Percentiles rank a stretch among this genome's conserved stretches.
phyloP scores from a whole-genome alignment of 2,797 vertebrate species.

The Cryptoblepharus egeriae region DNA sequence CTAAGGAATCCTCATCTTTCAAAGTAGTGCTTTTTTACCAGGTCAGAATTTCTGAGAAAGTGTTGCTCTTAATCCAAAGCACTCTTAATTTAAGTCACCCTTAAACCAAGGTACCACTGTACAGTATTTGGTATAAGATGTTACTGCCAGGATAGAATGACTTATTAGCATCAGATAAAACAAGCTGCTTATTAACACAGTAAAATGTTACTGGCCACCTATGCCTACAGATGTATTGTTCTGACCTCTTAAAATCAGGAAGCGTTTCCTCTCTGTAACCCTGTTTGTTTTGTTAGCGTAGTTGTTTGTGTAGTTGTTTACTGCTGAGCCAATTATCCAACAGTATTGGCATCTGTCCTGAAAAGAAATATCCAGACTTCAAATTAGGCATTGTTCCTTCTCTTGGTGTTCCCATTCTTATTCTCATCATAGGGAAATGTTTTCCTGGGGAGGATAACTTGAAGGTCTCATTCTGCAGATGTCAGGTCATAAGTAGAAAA shows the following conservation, averaged over 20 bases:
- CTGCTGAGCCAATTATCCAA: background rate
- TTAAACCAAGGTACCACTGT: too few relatives aligned
- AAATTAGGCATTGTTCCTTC: constrained; percentile 24
- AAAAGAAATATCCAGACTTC: background rate
- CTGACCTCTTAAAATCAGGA: constrained; percentile 9
- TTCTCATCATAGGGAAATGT: background rate
- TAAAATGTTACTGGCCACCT: constrained; percentile 3
- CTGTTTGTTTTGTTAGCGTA: background rate
- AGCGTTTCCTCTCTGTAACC: constrained; percentile 33
- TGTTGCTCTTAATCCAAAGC: too few relatives aligned
- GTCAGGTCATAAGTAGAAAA: background rate
- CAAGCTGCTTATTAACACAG: background rate
- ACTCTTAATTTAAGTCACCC: too few relatives aligned
- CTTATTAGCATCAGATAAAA: background rate
- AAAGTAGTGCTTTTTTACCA: too few relatives aligned
- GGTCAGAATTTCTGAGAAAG: too few relatives aligned
- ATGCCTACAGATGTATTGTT: constrained; percentile 8
- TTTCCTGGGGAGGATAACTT: constrained; percentile 1
- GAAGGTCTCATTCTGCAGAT: background rate
- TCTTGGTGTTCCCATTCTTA: constrained; percentile 14
- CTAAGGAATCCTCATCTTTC: too few relatives aligned
- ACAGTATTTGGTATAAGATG: background rate
- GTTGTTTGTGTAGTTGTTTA: constrained; percentile 3
- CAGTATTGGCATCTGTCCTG: constrained; percentile 21
- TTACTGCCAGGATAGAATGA: background rate